phyloP scores from a whole-genome alignment of 2,888 invertebrate genomes.

The Calameuta filiformis region DNA sequence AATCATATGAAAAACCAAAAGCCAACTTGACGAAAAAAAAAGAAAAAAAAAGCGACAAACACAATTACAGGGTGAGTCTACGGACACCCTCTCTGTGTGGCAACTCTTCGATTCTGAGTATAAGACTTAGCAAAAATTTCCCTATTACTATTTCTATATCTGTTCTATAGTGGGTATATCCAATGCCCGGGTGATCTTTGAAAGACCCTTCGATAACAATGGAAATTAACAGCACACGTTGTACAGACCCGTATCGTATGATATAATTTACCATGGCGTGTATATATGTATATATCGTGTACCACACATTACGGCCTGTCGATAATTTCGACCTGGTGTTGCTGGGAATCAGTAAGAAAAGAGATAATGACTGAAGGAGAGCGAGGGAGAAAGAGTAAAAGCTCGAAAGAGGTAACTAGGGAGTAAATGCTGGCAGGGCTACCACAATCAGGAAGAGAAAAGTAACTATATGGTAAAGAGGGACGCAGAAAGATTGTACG shows the following conservation, averaged over 20 bases:
- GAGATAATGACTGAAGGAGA: not conserved
- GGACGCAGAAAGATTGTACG: not conserved
- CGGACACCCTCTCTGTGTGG: not conserved
- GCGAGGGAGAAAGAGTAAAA: not conserved
- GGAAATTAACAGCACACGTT: not conserved
- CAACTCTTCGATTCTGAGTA: not conserved
- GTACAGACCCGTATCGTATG: not conserved
- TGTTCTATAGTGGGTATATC: too few species aligned
- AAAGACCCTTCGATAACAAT: not conserved
- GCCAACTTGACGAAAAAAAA: not conserved
- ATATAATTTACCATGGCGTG: not conserved
- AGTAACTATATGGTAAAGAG: not conserved
- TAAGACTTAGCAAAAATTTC: not conserved
- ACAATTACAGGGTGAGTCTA: not conserved
- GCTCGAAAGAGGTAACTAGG: not conserved
- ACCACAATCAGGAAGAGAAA: too few species aligned
- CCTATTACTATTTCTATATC: not conserved
- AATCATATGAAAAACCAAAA: not conserved
- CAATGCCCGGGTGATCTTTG: not conserved
- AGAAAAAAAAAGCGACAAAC: not conserved
- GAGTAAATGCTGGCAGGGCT: not conserved
- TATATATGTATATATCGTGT: not conserved
- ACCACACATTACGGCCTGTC: slow-evolving; percentile 5
- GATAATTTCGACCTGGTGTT: slow-evolving; percentile 3
- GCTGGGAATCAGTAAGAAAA: not conserved